A percentile compares a stretch with the other conserved stretches of the same genome.
phyloP scores from a whole-genome alignment of 2,113 vertebrate genomes.

The Phylloscopus trochiloides region DNA sequence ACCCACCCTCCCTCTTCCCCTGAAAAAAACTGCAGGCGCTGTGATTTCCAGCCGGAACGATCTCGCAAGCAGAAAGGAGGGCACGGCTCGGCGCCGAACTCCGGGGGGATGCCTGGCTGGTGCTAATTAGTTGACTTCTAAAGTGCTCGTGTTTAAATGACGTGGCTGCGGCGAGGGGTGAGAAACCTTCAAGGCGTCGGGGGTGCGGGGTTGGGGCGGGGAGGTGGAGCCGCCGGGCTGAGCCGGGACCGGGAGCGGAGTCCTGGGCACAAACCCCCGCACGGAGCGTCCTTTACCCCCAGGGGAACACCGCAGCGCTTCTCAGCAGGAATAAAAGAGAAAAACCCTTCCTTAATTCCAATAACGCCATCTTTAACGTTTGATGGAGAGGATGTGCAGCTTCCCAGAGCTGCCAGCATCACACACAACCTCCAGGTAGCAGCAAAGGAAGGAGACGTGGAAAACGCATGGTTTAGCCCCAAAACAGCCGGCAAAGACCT shows the following conservation, averaged over 20 bases:
- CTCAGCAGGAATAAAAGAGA: neutral
- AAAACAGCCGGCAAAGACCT: neutral
- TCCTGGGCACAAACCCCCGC: neutral
- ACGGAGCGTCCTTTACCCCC: neutral
- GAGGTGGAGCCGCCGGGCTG: neutral
- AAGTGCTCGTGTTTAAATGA: slow-evolving; percentile 67
- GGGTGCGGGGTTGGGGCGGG: accelerated
- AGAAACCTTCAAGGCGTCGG: slow-evolving; percentile 30
- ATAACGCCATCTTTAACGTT: neutral
- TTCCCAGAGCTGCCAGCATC: neutral
- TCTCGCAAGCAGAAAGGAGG: slow-evolving; percentile 56
- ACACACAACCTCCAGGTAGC: neutral
- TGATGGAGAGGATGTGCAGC: neutral
- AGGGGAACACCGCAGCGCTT: neutral
- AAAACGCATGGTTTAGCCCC: neutral
- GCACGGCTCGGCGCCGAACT: slow-evolving; percentile 67
- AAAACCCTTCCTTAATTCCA: neutral
- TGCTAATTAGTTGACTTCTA: slow-evolving; percentile 70
- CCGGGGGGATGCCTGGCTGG: slow-evolving; percentile 75
- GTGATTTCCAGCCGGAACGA: slow-evolving; percentile 27
- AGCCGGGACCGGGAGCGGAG: neutral
- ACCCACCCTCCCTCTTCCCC: neutral
- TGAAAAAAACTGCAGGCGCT: slow-evolving; percentile 12
- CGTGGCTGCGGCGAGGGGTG: slow-evolving; percentile 19
- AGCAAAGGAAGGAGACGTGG: neutral